Conservation (phyloP, 1,140 invertebrate species). For the Harpegnathos saltator region DNA sequence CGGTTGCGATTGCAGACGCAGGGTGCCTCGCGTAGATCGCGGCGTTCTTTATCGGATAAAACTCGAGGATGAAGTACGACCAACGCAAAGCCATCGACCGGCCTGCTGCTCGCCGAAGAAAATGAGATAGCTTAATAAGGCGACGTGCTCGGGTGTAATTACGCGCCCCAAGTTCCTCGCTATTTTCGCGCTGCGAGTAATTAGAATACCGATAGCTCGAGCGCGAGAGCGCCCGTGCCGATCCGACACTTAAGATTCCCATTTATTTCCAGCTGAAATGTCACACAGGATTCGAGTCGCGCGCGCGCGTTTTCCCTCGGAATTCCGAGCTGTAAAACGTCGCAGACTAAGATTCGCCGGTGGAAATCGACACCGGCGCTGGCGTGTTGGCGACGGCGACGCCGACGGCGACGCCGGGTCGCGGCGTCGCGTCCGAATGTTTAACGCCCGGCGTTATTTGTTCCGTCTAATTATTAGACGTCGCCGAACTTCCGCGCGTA, state of each 20-base stretch:
- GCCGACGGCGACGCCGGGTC: not conserved
- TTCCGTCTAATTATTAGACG: slow-evolving; percentile 24
- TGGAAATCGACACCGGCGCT: slow-evolving; percentile 29
- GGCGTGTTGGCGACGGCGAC: no score
- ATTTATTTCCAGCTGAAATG: slow-evolving; percentile 69
- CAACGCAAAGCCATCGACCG: slow-evolving; percentile 64
- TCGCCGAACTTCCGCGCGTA: not conserved
- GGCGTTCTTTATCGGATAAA: slow-evolving; percentile 69
- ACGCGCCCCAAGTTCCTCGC: slow-evolving; percentile 70
- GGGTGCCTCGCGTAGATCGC: slow-evolving; percentile 52
- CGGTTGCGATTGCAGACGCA: slow-evolving; percentile 31
- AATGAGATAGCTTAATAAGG: slow-evolving; percentile 75
- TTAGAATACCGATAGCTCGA: slow-evolving; percentile 72
- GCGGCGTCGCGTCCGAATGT: slow-evolving; percentile 22
- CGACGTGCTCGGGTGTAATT: slow-evolving; percentile 65
- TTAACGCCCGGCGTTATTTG: slow-evolving; percentile 40
- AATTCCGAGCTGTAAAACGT: slow-evolving; percentile 51
- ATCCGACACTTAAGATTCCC: slow-evolving; percentile 34
- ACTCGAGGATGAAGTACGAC: slow-evolving; percentile 70
- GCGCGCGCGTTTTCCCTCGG: not conserved
- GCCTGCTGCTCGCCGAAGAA: slow-evolving; percentile 57
- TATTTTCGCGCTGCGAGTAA: slow-evolving; percentile 72
- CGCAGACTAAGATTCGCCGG: slow-evolving; percentile 35
- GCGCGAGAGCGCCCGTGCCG: not conserved
- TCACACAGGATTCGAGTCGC: slow-evolving; percentile 46